These are phyloP conservation scores for Dicycla oo DNA, from an alignment of 2,888 invertebrate genomes.

Conservation along the genomic window DNA sequence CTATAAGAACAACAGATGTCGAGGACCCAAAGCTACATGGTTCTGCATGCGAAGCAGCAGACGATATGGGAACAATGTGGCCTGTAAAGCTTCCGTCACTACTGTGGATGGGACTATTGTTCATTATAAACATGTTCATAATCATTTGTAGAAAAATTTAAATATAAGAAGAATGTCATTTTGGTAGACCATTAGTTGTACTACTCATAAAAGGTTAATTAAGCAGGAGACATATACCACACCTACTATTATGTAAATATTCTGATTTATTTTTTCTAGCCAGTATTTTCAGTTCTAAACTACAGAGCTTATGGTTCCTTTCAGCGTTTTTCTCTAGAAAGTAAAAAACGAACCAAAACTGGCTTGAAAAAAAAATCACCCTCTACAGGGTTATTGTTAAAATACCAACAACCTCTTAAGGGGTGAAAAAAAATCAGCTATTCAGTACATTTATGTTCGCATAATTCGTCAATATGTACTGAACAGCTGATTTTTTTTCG, in stretches of 20 bases:
- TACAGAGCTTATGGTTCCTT: background rate
- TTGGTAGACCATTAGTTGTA: background rate
- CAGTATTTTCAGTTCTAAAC: background rate
- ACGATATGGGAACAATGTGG: conserved; percentile 10
- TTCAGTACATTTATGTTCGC: no score
- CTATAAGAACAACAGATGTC: conserved; percentile 71
- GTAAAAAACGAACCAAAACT: background rate
- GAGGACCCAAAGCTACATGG: conserved; percentile 72
- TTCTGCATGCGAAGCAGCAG: conserved; percentile 69
- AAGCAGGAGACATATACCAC: background rate
- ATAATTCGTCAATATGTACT: no score
- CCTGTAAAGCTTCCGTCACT: conserved; percentile 54
- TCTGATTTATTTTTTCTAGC: background rate
- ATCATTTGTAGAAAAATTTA: conserved; percentile 38
- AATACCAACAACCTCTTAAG: no score
- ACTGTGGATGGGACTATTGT: conserved; percentile 48
- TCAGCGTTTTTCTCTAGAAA: background rate
- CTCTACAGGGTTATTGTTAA: no score
- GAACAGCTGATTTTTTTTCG: no score
- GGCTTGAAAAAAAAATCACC: background rate
- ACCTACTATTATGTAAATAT: background rate
- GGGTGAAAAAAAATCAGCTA: no score
- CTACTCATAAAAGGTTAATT: background rate
- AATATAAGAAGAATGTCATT: no score
- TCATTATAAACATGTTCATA: conserved; percentile 45